Percentiles rank a stretch among this genome's conserved stretches.
Evolutionary conservation across 30 jellyfish, hydroid and myxozoan genomes (phyloP).

Genomic region (Hydractinia symbiolongicarpus): DNA sequence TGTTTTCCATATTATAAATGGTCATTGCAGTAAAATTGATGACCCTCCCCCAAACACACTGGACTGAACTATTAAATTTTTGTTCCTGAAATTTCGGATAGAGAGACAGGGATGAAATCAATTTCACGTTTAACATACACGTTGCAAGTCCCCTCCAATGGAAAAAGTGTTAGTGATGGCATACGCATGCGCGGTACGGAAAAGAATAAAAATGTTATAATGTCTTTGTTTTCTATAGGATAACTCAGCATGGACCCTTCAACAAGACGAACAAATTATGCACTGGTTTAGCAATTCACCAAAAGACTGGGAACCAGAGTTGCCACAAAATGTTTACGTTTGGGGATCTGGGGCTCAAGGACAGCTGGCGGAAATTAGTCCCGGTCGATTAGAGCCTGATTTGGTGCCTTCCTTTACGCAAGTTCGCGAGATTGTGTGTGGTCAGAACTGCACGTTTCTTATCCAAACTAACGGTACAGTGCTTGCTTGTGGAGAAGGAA

Average conservation of each 20-base stretch:
- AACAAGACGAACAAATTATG: conserved; percentile 72
- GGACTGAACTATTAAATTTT: too few relatives aligned
- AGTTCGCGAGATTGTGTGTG: conserved; percentile 82
- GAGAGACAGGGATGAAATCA: too few relatives aligned
- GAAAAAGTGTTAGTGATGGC: too few relatives aligned
- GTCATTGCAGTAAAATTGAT: too few relatives aligned
- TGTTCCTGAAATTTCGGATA: too few relatives aligned
- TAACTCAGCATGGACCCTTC: conserved; percentile 54
- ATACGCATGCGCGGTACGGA: too few relatives aligned
- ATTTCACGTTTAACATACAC: too few relatives aligned
- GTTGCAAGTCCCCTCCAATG: too few relatives aligned
- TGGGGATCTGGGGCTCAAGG: conserved; percentile 94
- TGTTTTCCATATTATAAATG: too few relatives aligned
- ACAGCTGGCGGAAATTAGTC: conserved; percentile 50
- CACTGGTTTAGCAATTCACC: conserved; percentile 66
- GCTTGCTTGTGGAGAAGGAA: conserved; percentile 89
- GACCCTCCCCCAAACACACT: too few relatives aligned
- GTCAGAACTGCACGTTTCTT: conserved; percentile 85
- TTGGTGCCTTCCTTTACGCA: conserved; percentile 43
- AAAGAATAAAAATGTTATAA: neutral
- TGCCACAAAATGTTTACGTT: conserved; percentile 51
- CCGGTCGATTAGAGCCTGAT: conserved; percentile 53
- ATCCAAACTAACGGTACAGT: conserved; percentile 69
- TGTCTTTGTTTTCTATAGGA: conserved; percentile 33
- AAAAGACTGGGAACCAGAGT: conserved; percentile 76